These are phyloP conservation scores for Leptobrachium ailaonicum DNA, from an alignment of 2,113 vertebrate genomes.

Conservation along the genomic window DNA sequence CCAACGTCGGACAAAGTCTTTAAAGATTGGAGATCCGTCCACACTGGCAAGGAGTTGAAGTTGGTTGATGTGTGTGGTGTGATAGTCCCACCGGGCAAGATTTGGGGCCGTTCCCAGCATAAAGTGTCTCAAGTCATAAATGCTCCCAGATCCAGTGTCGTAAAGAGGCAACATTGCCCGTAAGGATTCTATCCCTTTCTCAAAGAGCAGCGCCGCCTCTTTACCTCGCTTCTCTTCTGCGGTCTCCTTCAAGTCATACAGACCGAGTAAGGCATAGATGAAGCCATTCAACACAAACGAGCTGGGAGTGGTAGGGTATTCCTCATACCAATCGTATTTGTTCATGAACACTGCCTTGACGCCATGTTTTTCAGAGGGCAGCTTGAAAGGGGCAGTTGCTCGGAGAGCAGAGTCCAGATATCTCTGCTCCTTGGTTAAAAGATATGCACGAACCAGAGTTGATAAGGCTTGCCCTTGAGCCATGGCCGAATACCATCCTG, in stretches of 20 bases:
- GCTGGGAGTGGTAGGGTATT: constrained; percentile 92
- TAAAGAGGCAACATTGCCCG: constrained; percentile 95
- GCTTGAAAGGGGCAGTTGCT: constrained; percentile 86
- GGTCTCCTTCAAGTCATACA: constrained; percentile 91
- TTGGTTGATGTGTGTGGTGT: constrained; percentile 99
- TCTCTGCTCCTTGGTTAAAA: constrained; percentile 81
- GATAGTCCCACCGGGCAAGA: constrained; percentile 98
- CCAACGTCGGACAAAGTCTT: constrained; percentile 89
- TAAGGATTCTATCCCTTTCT: constrained; percentile 89
- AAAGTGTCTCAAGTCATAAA: constrained; percentile 96
- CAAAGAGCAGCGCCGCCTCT: constrained; percentile 82
- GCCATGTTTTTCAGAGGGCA: constrained; percentile 84
- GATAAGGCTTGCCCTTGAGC: constrained; percentile 98
- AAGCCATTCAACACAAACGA: constrained; percentile 98
- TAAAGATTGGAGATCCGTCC: constrained; percentile 86
- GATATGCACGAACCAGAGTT: constrained; percentile 88
- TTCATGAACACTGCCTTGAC: constrained; percentile 94
- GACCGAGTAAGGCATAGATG: constrained; percentile 92
- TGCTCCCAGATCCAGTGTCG: constrained; percentile 92
- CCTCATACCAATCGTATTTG: constrained; percentile 95
- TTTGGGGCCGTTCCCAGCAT: constrained; percentile 92
- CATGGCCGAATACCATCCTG: constrained; percentile 98
- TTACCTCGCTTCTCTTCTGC: constrained; percentile 81
- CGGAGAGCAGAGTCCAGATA: constrained; percentile 86
- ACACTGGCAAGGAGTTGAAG: constrained; percentile 90